These are phyloP conservation scores for Riparia riparia DNA, from an alignment of 2,113 vertebrate species.

Conservation along the genomic window DNA sequence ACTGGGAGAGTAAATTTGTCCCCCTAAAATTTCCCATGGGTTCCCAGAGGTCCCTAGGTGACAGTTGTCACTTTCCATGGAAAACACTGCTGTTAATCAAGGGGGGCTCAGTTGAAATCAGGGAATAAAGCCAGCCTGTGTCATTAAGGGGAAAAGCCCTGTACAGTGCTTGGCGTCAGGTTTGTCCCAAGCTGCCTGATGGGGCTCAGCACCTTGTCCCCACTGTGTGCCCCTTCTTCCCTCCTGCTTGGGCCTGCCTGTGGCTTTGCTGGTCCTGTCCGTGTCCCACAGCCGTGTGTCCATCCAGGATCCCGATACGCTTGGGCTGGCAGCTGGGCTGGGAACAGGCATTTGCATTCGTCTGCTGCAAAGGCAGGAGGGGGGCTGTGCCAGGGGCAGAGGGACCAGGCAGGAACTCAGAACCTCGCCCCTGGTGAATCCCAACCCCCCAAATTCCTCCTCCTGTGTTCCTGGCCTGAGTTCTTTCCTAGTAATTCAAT, in stretches of 20 bases:
- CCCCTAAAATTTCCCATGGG: neutral
- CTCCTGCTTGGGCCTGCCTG: neutral
- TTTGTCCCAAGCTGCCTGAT: neutral
- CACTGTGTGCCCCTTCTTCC: neutral
- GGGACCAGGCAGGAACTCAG: neutral
- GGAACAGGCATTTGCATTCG: neutral
- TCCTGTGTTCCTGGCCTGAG: neutral
- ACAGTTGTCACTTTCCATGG: neutral
- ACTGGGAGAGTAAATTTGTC: neutral
- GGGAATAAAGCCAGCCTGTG: neutral
- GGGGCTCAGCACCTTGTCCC: neutral
- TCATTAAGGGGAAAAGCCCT: accelerated
- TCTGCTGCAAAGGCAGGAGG: neutral
- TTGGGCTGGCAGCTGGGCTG: neutral
- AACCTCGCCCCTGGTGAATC: neutral
- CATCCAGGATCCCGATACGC: accelerated
- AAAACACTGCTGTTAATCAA: neutral
- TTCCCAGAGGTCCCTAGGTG: neutral
- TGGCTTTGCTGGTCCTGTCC: neutral
- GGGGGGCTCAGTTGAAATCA: accelerated
- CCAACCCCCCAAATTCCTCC: neutral
- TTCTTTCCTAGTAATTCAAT: neutral
- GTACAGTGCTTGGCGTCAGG: neutral
- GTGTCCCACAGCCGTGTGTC: neutral
- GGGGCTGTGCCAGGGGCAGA: neutral